phyloP scores from a whole-genome alignment of 2,797 vertebrate genomes.

The Podargus strigoides region DNA sequence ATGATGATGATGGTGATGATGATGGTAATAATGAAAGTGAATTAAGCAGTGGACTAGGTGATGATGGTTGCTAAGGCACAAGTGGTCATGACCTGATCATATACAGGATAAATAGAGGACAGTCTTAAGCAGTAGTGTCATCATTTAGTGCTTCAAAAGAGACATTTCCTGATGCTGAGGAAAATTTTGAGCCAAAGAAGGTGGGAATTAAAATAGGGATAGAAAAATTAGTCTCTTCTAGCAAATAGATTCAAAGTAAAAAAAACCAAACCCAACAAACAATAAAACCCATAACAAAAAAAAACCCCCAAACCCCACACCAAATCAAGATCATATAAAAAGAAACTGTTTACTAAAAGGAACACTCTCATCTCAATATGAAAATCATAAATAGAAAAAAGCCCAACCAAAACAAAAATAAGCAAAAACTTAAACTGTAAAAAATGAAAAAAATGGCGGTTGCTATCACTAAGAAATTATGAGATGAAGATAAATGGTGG shows the following conservation, averaged over 20 bases:
- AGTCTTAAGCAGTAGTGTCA: not conserved
- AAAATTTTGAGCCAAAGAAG: not conserved
- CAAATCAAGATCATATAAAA: not conserved
- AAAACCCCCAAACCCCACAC: not conserved
- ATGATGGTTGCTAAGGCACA: not conserved
- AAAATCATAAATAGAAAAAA: not conserved
- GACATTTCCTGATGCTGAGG: not conserved
- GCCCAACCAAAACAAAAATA: fast-evolving
- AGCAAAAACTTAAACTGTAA: not conserved
- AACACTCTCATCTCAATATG: not conserved
- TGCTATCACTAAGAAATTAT: not conserved
- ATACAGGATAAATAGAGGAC: not conserved
- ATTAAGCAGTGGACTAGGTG: not conserved
- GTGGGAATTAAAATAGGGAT: not conserved
- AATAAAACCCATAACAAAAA: too few relatives aligned
- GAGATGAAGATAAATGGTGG: not conserved
- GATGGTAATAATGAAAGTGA: too few relatives aligned
- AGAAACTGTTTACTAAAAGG: not conserved
- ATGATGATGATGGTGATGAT: too few relatives aligned
- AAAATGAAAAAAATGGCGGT: not conserved
- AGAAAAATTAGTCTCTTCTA: not conserved
- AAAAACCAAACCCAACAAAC: not conserved
- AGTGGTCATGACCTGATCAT: not conserved
- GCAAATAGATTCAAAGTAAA: not conserved
- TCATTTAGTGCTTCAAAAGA: not conserved